Evolutionary conservation across 2,888 invertebrate species (phyloP).

Genomic region (Chromoteleia sp.): DNA sequence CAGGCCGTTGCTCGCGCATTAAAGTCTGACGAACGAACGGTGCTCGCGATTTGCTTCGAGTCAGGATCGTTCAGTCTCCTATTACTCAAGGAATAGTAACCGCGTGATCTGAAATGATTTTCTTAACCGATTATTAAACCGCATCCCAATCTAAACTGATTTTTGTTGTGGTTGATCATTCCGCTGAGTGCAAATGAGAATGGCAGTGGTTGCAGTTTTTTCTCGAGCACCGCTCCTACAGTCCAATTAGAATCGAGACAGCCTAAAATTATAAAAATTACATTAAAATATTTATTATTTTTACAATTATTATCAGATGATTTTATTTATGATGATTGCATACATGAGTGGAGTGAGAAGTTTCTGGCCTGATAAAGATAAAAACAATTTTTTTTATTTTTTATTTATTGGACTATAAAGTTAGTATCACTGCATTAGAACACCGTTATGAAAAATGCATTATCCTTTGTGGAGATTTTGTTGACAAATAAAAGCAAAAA

Average conservation of each 20-base stretch:
- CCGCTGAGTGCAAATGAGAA: conserved; percentile 97
- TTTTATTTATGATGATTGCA: no score
- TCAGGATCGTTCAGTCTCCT: conserved; percentile 40
- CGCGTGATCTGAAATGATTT: neutral
- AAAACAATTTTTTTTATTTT: no score
- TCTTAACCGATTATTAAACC: conserved; percentile 97
- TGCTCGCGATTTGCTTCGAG: conserved; percentile 27
- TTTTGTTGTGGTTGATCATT: conserved; percentile 96
- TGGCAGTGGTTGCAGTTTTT: conserved; percentile 96
- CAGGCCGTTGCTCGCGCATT: neutral
- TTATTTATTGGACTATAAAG: no score
- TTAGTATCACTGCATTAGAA: no score
- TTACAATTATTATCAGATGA: no score
- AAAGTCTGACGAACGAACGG: conserved; percentile 29
- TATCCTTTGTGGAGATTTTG: no score
- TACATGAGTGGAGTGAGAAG: no score
- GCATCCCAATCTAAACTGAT: conserved; percentile 96
- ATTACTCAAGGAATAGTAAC: conserved; percentile 12
- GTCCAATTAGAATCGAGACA: conserved; percentile 97
- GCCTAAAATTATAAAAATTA: conserved; percentile 86
- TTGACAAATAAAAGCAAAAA: no score
- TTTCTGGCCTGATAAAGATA: no score
- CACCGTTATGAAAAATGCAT: no score
- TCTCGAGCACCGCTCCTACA: conserved; percentile 96
- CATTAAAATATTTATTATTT: neutral